Conservation (phyloP, 2,113 vertebrate genomes). For the Poecile atricapillus region DNA sequence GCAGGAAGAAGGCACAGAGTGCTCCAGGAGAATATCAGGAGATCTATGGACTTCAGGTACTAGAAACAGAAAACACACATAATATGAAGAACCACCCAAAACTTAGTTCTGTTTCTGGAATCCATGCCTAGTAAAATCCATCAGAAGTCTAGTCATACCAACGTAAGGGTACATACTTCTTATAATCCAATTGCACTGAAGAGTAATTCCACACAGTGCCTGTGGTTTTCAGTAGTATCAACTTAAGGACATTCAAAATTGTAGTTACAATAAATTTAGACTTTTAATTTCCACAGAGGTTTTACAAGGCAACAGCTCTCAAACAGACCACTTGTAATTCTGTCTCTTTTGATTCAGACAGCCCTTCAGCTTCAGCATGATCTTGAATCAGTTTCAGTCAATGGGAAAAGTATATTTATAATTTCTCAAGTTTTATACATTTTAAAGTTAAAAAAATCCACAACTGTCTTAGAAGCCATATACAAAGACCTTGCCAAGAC, state of each 20-base stretch:
- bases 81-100: not conserved
- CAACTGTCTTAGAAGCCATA: not conserved
- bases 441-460: not conserved
- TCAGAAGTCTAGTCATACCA: not conserved
- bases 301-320: not conserved
- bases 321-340: not conserved
- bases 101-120: not conserved
- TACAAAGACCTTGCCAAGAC: not conserved
- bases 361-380: not conserved
- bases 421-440: not conserved
- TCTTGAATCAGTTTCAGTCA: not conserved
- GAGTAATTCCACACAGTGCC: not conserved
- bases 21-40: slow-evolving; percentile 55
- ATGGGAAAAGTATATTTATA: not conserved
- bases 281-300: not conserved
- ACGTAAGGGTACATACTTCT: not conserved
- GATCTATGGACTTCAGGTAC: slow-evolving; percentile 65
- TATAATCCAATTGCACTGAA: not conserved
- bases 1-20: not conserved
- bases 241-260: not conserved
- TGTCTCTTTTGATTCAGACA: not conserved
- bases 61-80: not conserved
- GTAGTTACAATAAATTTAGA: not conserved
- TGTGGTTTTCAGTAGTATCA: not conserved
- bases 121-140: not conserved